Conservation (phyloP, 1,140 invertebrate genomes). For the Anastatus disparis region DNA sequence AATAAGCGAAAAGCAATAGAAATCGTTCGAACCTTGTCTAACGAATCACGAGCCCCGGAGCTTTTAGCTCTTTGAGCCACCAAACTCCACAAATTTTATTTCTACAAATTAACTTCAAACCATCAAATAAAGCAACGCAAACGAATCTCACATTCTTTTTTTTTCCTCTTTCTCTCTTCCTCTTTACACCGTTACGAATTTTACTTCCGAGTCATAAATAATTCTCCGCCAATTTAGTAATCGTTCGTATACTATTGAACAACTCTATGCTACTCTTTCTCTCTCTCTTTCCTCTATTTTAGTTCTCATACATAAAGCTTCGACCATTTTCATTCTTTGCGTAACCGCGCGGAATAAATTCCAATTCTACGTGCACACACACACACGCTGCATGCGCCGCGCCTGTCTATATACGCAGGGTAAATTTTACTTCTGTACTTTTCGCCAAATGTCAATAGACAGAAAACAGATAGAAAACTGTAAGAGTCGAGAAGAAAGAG, state of each 20-base stretch:
- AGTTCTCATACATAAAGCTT: not conserved
- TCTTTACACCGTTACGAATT: not conserved
- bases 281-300: not conserved
- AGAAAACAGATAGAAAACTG: not conserved
- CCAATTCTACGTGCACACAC: not conserved
- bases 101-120: no score
- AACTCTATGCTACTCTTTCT: not conserved
- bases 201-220: conserved; percentile 3
- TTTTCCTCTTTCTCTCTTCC: not conserved
- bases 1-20: no score
- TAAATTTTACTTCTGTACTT: conserved; percentile 18
- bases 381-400: not conserved
- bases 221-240: conserved; percentile 11
- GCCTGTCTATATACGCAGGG: conserved; percentile 1
- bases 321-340: conserved; percentile 7
- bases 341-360: conserved; percentile 23
- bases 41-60: no score
- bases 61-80: no score
- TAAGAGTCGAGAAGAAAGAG: not conserved
- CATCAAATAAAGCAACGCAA: no score
- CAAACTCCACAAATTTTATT: no score
- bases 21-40: no score
- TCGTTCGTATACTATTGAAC: not conserved
- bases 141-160: not conserved
- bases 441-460: conserved; percentile 29